Percentiles rank a stretch among this genome's conserved stretches.
These are phyloP conservation scores for Podiceps cristatus DNA, from an alignment of 2,113 vertebrate genomes.

Conservation along the genomic window DNA sequence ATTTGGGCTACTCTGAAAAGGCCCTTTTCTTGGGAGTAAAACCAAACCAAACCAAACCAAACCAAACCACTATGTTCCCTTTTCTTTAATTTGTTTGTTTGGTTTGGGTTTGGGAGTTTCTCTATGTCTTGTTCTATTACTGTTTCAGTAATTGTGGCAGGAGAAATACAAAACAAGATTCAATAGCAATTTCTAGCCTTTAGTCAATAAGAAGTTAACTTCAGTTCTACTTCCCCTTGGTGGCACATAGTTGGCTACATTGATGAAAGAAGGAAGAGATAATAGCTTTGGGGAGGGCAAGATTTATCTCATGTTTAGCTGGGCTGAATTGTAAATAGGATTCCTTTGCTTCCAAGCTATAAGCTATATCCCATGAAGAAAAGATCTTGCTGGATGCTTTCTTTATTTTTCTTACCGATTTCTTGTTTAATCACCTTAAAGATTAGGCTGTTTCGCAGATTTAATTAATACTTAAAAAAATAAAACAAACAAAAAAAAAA, in stretches of 20 bases:
- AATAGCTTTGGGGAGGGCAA: not conserved
- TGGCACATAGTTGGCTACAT: fast-evolving
- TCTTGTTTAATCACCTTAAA: not conserved
- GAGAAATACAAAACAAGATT: not conserved
- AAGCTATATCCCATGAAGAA: not conserved
- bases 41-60: no score
- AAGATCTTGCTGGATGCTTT: not conserved
- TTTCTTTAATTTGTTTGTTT: not conserved
- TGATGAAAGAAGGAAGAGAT: not conserved
- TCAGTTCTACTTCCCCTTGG: not conserved
- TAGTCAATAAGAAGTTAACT: not conserved
- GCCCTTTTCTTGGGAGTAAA: no score
- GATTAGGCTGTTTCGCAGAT: not conserved
- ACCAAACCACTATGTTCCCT: not conserved
- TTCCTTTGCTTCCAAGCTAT: not conserved
- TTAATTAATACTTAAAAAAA: not conserved
- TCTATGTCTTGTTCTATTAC: not conserved
- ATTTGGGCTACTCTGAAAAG: not conserved
- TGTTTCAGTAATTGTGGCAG: not conserved
- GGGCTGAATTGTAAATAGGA: not conserved
- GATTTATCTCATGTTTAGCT: not conserved
- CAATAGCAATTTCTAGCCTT: not conserved
- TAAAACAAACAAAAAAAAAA: not conserved
- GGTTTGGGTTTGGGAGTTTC: not conserved
- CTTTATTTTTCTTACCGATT: not conserved